Base-by-base conservation (phyloP, 1,140 invertebrate species). In the Cydia strobilella region DNA sequence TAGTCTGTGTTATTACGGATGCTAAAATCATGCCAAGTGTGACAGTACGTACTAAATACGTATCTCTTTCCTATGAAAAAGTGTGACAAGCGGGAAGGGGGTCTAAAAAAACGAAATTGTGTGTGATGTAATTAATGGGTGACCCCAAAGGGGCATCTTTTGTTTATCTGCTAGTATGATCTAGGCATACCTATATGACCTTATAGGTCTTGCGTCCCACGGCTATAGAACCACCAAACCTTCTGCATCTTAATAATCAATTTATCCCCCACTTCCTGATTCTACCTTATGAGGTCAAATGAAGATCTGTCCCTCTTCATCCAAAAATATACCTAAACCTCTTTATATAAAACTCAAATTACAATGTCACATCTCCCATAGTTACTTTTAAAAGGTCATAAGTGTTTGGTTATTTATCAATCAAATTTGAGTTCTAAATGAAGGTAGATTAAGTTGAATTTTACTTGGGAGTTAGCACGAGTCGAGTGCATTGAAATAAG, bases 211-310 rank as follows among this genome's bases (percentile, higher is more conserved):
- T 48, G 45, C 45, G 9, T 48, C 45, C 45, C 45, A 48, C 45
- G 45, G 12, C 45, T 48, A 48, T 48, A 48, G 13, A 45, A 39
- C 35, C 35, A 39, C 35, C 35, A 48, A 48, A 13, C 15, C 15
- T 48, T 15, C 45, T 76, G 74, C 80, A 80, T 86, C 85, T 86
- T 85, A 84, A 65, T 82, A 81, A 84, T 85, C 82, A 80, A 86
- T 83, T 82, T 85, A 78, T 82, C 79, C 25, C 74, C 72, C 84
- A 79, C 82, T 84, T 84, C 87, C 86, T 84, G 85, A 85, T 84
- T 85, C 87, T 83, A 84, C 84, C 84, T 80, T 76, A 66, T 77
- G 83, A 85, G 85, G 83, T 85, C 84, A 89, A 83, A 86, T 25
- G 6, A 65, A 65, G 62, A 65, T 65, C 7, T 27, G 2, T 3